Evolutionary conservation across 2,888 invertebrate genomes (phyloP).

Genomic region (Epistrophe eligans): DNA sequence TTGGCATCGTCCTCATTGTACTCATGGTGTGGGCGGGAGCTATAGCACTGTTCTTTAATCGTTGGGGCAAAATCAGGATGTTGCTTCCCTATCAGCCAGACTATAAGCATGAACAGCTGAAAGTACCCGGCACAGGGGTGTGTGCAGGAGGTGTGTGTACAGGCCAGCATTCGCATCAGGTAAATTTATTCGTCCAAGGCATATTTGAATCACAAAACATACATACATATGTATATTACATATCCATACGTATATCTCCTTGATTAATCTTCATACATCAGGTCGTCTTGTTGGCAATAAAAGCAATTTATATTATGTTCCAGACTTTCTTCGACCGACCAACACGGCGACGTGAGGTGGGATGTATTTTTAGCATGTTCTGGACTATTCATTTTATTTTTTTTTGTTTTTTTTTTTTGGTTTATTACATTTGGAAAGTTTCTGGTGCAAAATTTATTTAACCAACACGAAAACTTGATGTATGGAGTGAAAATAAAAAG

Average conservation of each 20-base stretch:
- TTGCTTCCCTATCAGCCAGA: conserved; percentile 95
- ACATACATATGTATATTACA: background rate
- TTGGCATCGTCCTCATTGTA: conserved; percentile 93
- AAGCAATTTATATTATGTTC: conserved; percentile 8
- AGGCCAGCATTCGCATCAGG: conserved; percentile 86
- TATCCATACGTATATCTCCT: background rate
- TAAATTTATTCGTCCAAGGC: conserved; percentile 76
- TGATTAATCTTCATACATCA: conserved; percentile 54
- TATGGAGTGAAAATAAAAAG: conserved; percentile 19
- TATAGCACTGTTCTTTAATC: conserved; percentile 93
- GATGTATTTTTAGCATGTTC: conserved; percentile 37
- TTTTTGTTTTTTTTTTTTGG: too few relatives aligned
- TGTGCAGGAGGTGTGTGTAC: conserved; percentile 87
- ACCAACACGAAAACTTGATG: conserved; percentile 58
- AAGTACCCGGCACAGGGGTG: conserved; percentile 90
- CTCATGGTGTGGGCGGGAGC: conserved; percentile 94
- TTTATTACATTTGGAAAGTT: conserved; percentile 8
- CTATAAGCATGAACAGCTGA: conserved; percentile 94
- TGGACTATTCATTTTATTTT: background rate
- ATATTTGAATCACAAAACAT: background rate
- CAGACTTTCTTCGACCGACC: background rate
- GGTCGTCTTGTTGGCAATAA: conserved; percentile 50
- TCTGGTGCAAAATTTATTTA: conserved; percentile 32
- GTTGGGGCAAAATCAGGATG: conserved; percentile 96
- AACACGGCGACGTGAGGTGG: background rate